Conservation (phyloP, 2,888 invertebrate genomes). For the Himalopsyche kuldschensis region DNA sequence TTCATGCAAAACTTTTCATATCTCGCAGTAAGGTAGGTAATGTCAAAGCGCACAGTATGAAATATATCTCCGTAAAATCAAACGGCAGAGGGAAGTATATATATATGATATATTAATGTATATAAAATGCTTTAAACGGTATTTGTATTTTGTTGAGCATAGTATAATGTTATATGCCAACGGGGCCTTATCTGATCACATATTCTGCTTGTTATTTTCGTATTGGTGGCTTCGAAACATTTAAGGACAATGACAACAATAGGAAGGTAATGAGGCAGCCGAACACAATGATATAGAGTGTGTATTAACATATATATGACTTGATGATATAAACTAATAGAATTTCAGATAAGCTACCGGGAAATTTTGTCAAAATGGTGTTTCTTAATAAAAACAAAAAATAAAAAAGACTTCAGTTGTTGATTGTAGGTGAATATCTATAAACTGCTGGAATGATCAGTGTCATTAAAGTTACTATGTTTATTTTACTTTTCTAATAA, state of each 20-base stretch:
- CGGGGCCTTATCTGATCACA: not conserved
- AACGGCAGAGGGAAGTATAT: conserved; percentile 12
- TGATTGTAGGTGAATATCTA: too few relatives aligned
- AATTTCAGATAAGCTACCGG: not conserved
- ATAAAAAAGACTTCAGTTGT: too few relatives aligned
- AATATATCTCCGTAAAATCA: conserved; percentile 7
- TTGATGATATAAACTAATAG: not conserved
- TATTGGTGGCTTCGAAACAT: not conserved
- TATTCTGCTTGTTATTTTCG: not conserved
- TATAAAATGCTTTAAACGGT: conserved; percentile 2
- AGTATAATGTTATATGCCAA: not conserved
- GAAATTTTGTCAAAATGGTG: not conserved
- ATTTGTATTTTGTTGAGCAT: conserved; percentile 3
- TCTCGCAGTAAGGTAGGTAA: conserved; percentile 32
- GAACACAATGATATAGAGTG: conserved; percentile 7
- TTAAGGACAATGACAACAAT: conserved; percentile 10
- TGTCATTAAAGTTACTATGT: too few relatives aligned
- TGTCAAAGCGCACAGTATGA: conserved; percentile 17
- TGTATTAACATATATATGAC: not conserved
- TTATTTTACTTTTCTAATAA: too few relatives aligned
- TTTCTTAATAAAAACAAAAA: not conserved
- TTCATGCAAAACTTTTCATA: conserved; percentile 36
- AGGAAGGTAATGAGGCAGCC: conserved; percentile 11
- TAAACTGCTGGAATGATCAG: too few relatives aligned
- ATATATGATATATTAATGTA: conserved; percentile 1